phyloP scores from a whole-genome alignment of 1,140 invertebrate species.

The Caenorhabditis briggsae region DNA sequence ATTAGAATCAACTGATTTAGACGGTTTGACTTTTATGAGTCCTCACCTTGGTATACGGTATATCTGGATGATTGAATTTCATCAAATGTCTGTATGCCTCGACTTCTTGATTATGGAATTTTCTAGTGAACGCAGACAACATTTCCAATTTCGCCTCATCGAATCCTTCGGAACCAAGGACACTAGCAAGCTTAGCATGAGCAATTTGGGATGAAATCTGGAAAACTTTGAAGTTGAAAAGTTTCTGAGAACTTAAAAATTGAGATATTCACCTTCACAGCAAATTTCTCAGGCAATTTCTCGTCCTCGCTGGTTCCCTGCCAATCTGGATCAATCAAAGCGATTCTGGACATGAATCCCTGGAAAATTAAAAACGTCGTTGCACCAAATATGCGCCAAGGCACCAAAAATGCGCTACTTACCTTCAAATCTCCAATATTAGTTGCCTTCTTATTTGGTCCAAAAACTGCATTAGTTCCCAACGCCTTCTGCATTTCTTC shows the following conservation, averaged over 20 bases:
- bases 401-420: background rate
- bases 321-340: slow-evolving; percentile 49
- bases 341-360: slow-evolving; percentile 33
- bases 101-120: background rate
- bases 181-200: background rate
- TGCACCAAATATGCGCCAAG: background rate
- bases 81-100: background rate
- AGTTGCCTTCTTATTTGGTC: slow-evolving; percentile 2
- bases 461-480: slow-evolving; percentile 39
- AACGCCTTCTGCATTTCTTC: slow-evolving; percentile 31
- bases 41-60: slow-evolving; percentile 9
- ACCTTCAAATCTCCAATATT: slow-evolving; percentile 58
- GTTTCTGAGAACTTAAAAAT: no score
- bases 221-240: no score
- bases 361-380: background rate
- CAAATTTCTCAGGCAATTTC: slow-evolving; percentile 25
- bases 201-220: background rate
- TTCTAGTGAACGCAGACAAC: background rate
- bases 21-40: no score
- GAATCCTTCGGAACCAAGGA: background rate
- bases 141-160: background rate
- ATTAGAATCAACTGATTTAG: no score
- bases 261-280: no score
- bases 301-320: background rate
- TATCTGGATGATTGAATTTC: background rate